Conservation (phyloP, 2,113 vertebrate genomes). For the Penelope pileata region DNA sequence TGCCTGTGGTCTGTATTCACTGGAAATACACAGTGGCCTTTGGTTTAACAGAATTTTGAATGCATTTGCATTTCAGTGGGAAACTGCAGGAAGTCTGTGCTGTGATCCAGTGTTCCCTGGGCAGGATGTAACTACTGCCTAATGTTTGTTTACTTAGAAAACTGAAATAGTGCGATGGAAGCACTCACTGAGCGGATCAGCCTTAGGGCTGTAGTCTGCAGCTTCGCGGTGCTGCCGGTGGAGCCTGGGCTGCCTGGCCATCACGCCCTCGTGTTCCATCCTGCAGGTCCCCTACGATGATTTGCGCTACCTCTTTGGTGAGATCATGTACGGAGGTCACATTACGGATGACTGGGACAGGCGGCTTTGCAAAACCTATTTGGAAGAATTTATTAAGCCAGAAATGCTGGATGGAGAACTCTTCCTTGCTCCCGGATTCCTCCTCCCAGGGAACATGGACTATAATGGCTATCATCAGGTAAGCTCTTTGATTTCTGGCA, state of each 20-base stretch:
- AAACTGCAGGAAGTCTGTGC: neutral
- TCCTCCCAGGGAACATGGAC: constrained; percentile 88
- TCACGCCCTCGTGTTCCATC: neutral
- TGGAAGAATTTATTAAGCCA: constrained; percentile 91
- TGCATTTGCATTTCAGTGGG: neutral
- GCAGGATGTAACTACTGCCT: neutral
- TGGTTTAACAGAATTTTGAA: neutral
- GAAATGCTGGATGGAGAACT: constrained; percentile 94
- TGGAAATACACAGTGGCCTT: neutral
- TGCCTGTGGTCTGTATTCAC: neutral
- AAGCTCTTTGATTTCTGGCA: neutral
- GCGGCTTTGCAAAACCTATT: constrained; percentile 88
- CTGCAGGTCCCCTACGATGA: constrained; percentile 92
- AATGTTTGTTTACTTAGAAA: neutral
- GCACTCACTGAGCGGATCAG: neutral
- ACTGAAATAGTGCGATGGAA: neutral
- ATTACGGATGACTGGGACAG: constrained; percentile 98
- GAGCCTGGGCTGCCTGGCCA: neutral
- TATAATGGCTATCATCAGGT: constrained; percentile 92
- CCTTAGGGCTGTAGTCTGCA: neutral
- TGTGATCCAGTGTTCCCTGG: neutral
- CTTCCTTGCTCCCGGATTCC: constrained; percentile 88
- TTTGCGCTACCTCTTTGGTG: constrained; percentile 93
- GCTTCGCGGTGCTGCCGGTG: rapidly evolving
- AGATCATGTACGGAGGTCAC: constrained; percentile 98